Conservation (phyloP, 2,797 vertebrate species). For the Chaenodraco wilsoni region DNA sequence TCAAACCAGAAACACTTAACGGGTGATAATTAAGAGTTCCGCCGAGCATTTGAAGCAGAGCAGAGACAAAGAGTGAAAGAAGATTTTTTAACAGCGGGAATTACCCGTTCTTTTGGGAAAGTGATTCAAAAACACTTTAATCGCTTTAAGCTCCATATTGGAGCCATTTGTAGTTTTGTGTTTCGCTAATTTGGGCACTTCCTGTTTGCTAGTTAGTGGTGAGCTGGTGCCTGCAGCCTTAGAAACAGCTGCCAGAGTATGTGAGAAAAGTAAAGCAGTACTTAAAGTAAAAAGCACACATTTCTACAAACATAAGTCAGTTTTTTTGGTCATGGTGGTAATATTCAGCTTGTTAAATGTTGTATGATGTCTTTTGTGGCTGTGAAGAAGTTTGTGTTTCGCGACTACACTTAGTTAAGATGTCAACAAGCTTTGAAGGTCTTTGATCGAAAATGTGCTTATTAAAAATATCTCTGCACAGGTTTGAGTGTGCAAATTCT, state of each 20-base stretch:
- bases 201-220: neutral
- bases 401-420: neutral
- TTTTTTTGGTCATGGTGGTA: neutral
- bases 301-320: neutral
- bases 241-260: neutral
- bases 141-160: conserved; percentile 11
- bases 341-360: neutral
- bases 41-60: conserved; percentile 29
- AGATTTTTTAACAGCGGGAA: conserved; percentile 32
- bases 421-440: neutral
- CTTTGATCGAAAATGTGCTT: too few species aligned
- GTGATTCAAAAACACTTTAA: conserved; percentile 8
- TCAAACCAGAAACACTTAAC: conserved; percentile 50
- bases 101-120: conserved; percentile 1
- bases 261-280: neutral
- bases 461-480: too few species aligned
- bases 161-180: neutral
- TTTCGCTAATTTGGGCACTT: conserved; percentile 1
- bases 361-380: neutral
- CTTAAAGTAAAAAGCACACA: neutral
- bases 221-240: neutral
- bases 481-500: too few species aligned
- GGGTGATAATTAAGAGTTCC: conserved; percentile 31
- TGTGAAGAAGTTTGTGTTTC: neutral
- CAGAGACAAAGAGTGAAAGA: conserved; percentile 33